Evolutionary conservation across 2,888 invertebrate species (phyloP).

Genomic region (Aethes cnicana): DNA sequence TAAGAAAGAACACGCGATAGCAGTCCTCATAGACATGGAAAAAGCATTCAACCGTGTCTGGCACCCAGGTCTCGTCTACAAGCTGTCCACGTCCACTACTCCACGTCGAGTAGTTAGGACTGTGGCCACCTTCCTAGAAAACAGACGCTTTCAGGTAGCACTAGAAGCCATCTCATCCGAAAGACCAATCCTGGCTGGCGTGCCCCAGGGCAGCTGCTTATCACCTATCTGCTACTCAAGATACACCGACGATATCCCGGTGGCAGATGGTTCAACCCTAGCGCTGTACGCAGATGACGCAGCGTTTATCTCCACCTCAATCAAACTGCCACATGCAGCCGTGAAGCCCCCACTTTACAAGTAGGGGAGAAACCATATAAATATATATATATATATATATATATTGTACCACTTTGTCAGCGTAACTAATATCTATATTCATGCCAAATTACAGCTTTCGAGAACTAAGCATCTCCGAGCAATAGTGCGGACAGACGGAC

Average conservation of each 20-base stretch:
- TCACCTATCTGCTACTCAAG: slow-evolving; percentile 33
- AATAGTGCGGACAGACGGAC: too few species aligned
- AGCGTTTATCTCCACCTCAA: too few species aligned
- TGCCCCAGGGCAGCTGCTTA: slow-evolving; percentile 34
- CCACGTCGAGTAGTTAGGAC: slow-evolving; percentile 31
- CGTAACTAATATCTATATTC: too few species aligned
- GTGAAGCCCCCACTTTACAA: too few species aligned
- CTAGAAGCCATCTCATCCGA: slow-evolving; percentile 27
- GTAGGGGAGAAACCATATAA: too few species aligned
- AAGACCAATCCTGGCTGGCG: slow-evolving; percentile 35
- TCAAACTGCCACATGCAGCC: too few species aligned
- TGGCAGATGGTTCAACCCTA: slow-evolving; percentile 3
- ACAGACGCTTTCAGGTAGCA: slow-evolving; percentile 37
- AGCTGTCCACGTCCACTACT: slow-evolving; percentile 3
- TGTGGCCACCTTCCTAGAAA: slow-evolving; percentile 36
- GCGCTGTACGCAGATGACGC: slow-evolving; percentile 36
- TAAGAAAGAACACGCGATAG: neutral
- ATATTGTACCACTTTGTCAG: too few species aligned
- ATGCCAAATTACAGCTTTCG: too few species aligned
- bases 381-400: too few species aligned
- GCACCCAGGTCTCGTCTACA: slow-evolving; percentile 5
- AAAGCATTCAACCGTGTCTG: too few species aligned
- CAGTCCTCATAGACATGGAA: neutral
- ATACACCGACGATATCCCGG: slow-evolving; percentile 37
- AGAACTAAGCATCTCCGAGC: too few species aligned